Evolutionary conservation across 2,797 vertebrate genomes (phyloP).

Genomic region (Okamejei kenojei): DNA sequence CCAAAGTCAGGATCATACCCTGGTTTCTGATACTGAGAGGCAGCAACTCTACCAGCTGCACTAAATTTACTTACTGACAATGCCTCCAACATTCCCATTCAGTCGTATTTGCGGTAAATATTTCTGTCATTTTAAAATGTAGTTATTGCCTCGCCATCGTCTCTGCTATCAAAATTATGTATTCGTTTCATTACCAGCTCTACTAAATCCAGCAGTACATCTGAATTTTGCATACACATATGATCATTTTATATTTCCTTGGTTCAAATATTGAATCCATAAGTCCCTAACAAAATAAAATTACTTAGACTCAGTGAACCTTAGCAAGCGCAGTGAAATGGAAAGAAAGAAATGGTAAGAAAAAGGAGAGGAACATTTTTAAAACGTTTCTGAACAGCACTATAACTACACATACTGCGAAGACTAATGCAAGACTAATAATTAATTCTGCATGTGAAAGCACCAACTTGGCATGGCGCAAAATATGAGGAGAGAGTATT

Average conservation of each 20-base stretch:
- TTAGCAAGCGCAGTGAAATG: neutral
- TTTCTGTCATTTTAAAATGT: neutral
- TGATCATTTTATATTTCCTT: neutral
- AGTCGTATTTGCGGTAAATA: neutral
- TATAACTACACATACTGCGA: too few species aligned
- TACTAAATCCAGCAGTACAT: neutral
- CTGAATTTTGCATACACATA: neutral
- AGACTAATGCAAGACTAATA: neutral
- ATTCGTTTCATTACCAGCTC: neutral
- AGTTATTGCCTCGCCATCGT: neutral
- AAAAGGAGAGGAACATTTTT: too few species aligned
- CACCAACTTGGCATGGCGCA: neutral
- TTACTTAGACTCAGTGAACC: neutral
- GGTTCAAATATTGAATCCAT: neutral
- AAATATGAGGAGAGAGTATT: neutral
- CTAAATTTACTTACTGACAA: too few species aligned
- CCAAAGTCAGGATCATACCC: too few species aligned
- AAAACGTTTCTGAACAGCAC: neutral
- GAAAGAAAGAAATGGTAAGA: neutral
- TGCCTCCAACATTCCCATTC: too few species aligned
- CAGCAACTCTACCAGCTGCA: too few species aligned
- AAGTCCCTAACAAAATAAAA: neutral
- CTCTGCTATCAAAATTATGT: neutral
- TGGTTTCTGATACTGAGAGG: too few species aligned
- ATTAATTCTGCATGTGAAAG: neutral